These are phyloP conservation scores for Phrynocephalus forsythii DNA, from an alignment of 2,797 vertebrate species.

Conservation along the genomic window DNA sequence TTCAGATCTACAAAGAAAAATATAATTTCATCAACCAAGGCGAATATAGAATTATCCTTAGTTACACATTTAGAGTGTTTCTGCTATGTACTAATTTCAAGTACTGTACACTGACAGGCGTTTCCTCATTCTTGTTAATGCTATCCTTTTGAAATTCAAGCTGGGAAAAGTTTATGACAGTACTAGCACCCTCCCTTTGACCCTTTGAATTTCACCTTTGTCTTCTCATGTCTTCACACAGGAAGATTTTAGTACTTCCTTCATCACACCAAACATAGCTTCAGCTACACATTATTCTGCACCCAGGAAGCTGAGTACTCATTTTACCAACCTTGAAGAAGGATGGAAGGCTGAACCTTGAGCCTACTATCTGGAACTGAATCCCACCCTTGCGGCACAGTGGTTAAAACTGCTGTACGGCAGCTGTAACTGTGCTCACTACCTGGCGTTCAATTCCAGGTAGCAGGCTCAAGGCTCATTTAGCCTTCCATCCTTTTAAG, in stretches of 20 bases:
- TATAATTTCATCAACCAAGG: not conserved
- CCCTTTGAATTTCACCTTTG: not conserved
- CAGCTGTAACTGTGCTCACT: too few species aligned
- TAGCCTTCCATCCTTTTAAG: too few species aligned
- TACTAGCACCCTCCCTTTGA: not conserved
- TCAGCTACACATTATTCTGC: not conserved
- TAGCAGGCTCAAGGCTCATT: too few species aligned
- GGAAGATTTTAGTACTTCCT: not conserved
- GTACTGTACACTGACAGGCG: not conserved
- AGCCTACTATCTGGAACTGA: too few species aligned
- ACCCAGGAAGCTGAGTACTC: too few species aligned
- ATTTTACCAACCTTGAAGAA: too few species aligned
- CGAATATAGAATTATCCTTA: not conserved
- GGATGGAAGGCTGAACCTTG: too few species aligned
- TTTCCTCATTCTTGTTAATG: not conserved
- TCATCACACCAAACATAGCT: conserved; percentile 31
- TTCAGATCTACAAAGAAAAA: not conserved
- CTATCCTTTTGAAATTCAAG: not conserved
- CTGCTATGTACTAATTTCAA: not conserved
- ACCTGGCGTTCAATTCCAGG: too few species aligned
- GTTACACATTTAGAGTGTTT: not conserved
- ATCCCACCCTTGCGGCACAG: too few species aligned
- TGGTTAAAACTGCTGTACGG: too few species aligned
- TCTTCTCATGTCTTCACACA: not conserved
- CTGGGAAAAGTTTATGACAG: not conserved